These are phyloP conservation scores for Napeogenes sylphis DNA, from an alignment of 2,888 invertebrate species.

Conservation along the genomic window DNA sequence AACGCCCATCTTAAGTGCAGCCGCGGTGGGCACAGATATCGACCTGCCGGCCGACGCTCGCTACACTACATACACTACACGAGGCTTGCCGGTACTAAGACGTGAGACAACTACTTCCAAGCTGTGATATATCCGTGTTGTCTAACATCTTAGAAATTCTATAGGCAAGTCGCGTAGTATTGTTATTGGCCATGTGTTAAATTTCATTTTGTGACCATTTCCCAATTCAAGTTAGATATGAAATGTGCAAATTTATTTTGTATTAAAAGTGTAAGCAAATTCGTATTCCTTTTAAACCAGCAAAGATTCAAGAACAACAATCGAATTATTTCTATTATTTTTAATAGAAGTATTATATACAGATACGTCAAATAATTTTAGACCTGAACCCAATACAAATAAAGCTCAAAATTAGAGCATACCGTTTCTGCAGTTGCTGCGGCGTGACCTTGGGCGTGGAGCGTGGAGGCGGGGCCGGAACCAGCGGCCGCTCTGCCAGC, in stretches of 20 bases:
- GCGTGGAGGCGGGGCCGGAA: slow-evolving; percentile 54
- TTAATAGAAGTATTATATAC: not conserved
- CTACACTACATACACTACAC: slow-evolving; percentile 42
- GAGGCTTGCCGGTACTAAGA: slow-evolving; percentile 32
- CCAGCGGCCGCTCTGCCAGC: slow-evolving; percentile 69
- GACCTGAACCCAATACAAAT: not conserved
- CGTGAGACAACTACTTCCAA: not conserved
- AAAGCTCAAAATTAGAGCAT: slow-evolving; percentile 30
- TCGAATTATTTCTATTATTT: too few species aligned
- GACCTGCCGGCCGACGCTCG: slow-evolving; percentile 72
- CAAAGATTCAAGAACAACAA: too few species aligned
- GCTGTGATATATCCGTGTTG: not conserved
- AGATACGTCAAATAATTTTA: not conserved
- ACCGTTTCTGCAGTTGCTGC: slow-evolving; percentile 69
- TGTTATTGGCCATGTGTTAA: too few species aligned
- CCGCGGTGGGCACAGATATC: slow-evolving; percentile 87
- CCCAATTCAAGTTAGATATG: too few species aligned
- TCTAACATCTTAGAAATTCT: not conserved
- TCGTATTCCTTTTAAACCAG: not conserved
- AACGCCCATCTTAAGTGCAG: slow-evolving; percentile 91
- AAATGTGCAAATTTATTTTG: too few species aligned
- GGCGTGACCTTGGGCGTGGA: slow-evolving; percentile 69
- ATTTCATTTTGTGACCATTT: too few species aligned
- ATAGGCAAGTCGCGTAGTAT: slow-evolving; percentile 1
- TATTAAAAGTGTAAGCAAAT: not conserved